Evolutionary conservation across 1,140 invertebrate genomes (phyloP), one percentile per base, ranked within the genome.

Genomic region (Zeugodacus cucurbitae): DNA sequence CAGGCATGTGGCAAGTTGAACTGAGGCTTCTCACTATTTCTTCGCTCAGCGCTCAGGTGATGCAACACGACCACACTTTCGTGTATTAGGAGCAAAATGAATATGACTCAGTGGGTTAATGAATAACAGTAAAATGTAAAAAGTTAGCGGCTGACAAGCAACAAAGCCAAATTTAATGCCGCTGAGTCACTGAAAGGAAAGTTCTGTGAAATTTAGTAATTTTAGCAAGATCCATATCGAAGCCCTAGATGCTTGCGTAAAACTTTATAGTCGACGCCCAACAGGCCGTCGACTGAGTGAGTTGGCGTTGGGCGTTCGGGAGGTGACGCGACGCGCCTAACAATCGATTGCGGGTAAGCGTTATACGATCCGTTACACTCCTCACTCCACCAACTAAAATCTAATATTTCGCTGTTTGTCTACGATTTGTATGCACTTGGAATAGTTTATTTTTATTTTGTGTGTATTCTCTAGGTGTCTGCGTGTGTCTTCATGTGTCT

Each of bases 401-500:
- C 44, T 82, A 82, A 44, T 82, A 48, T 82, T 82, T 48, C 41
- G 41, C 74, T 82, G n/a, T 48, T 82, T 82, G 74, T 82, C 74
- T 82, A 82, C 41, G 41, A 82, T 82, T 48, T 82, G 22, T 82
- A 48, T 82, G 74, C n/a, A 29, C 74, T 82, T 48, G 74, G 74
- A 48, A 82, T 48, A 82, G 37, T 82, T 82, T 48, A 41, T n/a
- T 11, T 44, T 82, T 48, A 26, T 14, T 26, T 7, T 10, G 10
- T 54, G 6, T 62, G 58, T 62, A 62, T 22, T 26, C 26, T 62
- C 1, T 17, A 54, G 48, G 48, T 54, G 48, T 20, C 14, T 54
- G 14, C 5, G 48, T 14, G 44, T 54, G n/a, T n/a, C n/a, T n/a
- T n/a, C n/a, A n/a, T n/a, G 48, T 54, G 48, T 54, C 48, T 54